phyloP scores from a whole-genome alignment of 2,888 invertebrate species.

The Tipula lateralis region DNA sequence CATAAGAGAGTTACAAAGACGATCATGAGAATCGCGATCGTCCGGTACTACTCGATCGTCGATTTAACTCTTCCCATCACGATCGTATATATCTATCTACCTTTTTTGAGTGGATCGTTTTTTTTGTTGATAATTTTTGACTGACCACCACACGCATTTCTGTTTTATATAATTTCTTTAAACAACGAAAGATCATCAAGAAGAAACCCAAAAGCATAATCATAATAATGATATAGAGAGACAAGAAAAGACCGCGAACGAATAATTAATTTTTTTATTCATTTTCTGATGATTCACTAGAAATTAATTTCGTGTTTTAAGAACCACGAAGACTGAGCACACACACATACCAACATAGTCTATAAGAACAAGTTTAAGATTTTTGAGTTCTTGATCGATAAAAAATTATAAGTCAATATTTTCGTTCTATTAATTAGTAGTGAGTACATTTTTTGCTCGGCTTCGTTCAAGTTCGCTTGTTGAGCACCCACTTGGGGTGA shows the following conservation, averaged over 20 bases:
- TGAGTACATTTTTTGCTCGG: conserved; percentile 20
- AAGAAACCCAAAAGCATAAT: not conserved
- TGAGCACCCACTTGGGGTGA: not conserved
- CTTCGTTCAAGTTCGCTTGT: not conserved
- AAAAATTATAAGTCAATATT: conserved; percentile 19
- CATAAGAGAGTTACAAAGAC: not conserved
- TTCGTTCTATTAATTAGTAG: not conserved
- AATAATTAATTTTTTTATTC: too few species aligned
- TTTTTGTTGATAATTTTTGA: not conserved
- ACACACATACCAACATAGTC: too few species aligned
- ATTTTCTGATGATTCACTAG: conserved; percentile 19
- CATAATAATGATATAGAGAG: not conserved
- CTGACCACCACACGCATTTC: conserved; percentile 19
- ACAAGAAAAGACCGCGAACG: not conserved
- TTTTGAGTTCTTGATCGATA: not conserved
- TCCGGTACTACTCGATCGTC: not conserved
- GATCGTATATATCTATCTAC: not conserved
- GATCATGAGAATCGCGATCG: not conserved
- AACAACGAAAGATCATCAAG: not conserved
- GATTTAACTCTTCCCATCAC: not conserved
- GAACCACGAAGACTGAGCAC: too few species aligned
- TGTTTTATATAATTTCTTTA: not conserved
- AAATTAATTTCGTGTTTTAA: not conserved
- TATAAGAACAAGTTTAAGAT: not conserved
- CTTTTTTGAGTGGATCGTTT: too few species aligned